phyloP scores from a whole-genome alignment of 2,797 vertebrate species.

The Diceros bicornis region DNA sequence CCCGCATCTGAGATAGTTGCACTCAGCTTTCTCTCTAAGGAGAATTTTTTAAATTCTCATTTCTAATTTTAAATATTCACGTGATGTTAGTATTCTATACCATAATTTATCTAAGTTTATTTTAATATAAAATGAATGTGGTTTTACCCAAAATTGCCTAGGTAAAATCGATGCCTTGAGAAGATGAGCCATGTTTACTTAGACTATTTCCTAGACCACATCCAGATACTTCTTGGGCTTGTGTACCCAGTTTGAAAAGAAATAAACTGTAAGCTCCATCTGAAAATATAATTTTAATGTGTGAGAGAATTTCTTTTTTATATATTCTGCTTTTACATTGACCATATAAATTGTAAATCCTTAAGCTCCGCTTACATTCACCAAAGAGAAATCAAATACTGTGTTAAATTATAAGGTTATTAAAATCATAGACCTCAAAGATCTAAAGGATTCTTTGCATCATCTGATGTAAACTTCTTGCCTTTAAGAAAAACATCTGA shows the following conservation, averaged over 20 bases:
- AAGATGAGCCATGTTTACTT: not conserved
- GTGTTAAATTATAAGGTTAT: not conserved
- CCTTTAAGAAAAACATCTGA: not conserved
- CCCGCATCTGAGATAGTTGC: not conserved
- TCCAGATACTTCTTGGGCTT: not conserved
- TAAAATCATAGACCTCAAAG: not conserved
- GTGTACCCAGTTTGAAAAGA: not conserved
- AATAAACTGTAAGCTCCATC: not conserved
- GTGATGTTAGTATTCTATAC: not conserved
- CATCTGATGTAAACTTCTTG: not conserved
- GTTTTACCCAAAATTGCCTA: not conserved
- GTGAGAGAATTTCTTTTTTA: constrained; percentile 31
- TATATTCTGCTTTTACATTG: not conserved
- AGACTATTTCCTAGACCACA: not conserved
- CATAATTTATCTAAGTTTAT: not conserved
- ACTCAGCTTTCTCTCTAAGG: not conserved
- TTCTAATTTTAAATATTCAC: not conserved
- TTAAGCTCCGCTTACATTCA: constrained; percentile 7
- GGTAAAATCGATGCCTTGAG: not conserved
- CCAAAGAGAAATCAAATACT: constrained; percentile 32
- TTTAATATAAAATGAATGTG: not conserved
- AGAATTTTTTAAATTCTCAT: not conserved
- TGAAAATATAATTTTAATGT: constrained; percentile 3
- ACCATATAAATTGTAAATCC: not conserved
- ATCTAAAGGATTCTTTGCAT: not conserved